phyloP scores from a whole-genome alignment of 2,797 vertebrate species.

The Pipistrellus pygmaeus region DNA sequence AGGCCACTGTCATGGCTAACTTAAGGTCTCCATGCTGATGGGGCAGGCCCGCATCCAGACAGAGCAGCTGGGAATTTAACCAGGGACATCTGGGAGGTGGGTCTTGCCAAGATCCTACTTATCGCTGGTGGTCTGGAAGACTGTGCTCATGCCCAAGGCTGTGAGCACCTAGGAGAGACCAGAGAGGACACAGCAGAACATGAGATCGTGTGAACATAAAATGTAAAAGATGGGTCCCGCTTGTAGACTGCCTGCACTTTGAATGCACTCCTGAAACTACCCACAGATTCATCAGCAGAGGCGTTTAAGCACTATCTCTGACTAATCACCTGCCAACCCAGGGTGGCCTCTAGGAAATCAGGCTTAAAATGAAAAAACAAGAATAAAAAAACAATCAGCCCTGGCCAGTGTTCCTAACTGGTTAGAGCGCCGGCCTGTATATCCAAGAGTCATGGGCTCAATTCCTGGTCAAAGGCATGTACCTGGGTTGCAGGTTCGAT shows the following conservation, averaged over 20 bases:
- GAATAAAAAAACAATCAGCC: not conserved
- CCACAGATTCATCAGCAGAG: not conserved
- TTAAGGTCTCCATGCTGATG: not conserved
- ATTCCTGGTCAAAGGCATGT: not conserved
- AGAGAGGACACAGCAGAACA: not conserved
- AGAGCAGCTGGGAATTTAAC: not conserved
- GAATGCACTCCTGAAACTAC: not conserved
- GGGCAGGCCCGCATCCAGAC: not conserved
- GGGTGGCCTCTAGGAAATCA: not conserved
- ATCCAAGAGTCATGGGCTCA: not conserved
- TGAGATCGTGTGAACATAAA: not conserved
- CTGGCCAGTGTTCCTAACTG: constrained; percentile 90
- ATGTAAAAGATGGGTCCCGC: not conserved
- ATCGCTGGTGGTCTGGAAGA: not conserved
- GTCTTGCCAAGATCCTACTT: not conserved
- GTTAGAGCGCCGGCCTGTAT: not conserved
- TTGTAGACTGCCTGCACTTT: not conserved
- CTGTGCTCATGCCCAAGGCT: not conserved
- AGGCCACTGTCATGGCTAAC: not conserved
- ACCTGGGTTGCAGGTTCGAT: not conserved
- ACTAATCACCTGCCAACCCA: not conserved
- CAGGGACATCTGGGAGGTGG: not conserved
- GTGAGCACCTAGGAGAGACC: not conserved
- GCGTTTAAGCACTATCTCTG: not conserved
- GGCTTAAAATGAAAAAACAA: not conserved